Evolutionary conservation across 2,113 vertebrate genomes (phyloP), one percentile per base, ranked within the genome.

Genomic region (Dipodomys spectabilis): DNA sequence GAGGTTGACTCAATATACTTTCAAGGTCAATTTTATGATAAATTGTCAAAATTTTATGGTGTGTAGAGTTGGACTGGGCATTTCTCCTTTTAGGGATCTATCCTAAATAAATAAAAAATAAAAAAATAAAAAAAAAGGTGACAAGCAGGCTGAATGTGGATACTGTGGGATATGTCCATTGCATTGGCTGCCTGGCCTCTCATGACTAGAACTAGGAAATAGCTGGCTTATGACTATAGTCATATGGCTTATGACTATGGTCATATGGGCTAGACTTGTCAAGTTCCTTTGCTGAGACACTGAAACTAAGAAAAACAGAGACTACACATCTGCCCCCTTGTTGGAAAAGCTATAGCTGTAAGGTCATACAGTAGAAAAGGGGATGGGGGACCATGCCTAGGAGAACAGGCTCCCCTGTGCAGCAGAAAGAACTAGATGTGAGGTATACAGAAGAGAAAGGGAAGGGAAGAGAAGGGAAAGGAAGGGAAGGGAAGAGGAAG

Each of bases 1-100:
- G 16, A 82, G 18, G 23, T 44, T 1, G 5, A 84, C 49, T 67
- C 23, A 23, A 6, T 6, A 0, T 28, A 30, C 49, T 89, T 84
- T 88, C 65, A 82, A 92, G n/a, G 39, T 67, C n/a, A 67, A 6
- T 80, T 65, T 94, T 82, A 65, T 85, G 72, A 92, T 74, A 32
- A 20, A 16, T 53, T 30, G 0, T 83, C 35, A 87, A 18, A 30
- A 73, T 87, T 91, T 86, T 64, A 72, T 84, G n/a, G 6, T 49
- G n/a, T 16, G 1, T 53, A 32, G 39, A 78, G 45, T 86, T 81
- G 62, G 45, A 62, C 28, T 87, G 27, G 44, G 39, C 62, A 79
- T 90, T 71, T 65, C 65, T 22, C 28, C 69, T 39, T 85, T 82
- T 53, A 74, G 79, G 60, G 84, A 30, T 93, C 25, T 87, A 45